These are phyloP conservation scores for Itoplectis maculator DNA, from an alignment of 2,888 invertebrate genomes.

Conservation along the genomic window DNA sequence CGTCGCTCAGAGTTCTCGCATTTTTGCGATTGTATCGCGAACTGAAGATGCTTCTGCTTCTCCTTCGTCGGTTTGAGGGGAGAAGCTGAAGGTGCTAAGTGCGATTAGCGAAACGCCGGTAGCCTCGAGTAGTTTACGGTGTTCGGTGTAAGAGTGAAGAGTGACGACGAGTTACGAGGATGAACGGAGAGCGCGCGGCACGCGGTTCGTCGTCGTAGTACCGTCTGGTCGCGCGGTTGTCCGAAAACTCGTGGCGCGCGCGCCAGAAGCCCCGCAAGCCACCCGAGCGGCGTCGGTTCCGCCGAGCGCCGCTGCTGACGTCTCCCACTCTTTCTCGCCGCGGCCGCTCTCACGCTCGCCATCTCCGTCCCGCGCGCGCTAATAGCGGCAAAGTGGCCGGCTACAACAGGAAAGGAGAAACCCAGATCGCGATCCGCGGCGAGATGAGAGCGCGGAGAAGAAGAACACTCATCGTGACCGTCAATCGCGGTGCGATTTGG, in stretches of 20 bases:
- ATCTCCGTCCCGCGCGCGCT: conserved; percentile 51
- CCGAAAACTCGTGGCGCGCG: conserved; percentile 77
- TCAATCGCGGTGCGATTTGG: conserved; percentile 33
- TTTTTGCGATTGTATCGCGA: no score
- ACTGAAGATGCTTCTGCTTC: no score
- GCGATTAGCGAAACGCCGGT: neutral
- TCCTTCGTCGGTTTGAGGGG: no score
- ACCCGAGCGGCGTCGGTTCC: conserved; percentile 70
- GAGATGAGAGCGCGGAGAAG: neutral
- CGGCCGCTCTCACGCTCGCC: conserved; percentile 23
- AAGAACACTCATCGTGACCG: conserved; percentile 47
- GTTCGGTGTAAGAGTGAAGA: conserved; percentile 1
- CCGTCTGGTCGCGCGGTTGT: conserved; percentile 73
- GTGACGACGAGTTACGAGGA: conserved; percentile 8
- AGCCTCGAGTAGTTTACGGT: neutral
- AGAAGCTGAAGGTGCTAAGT: no score
- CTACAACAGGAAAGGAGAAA: conserved; percentile 31
- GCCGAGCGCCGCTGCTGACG: conserved; percentile 48
- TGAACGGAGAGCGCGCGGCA: conserved; percentile 26
- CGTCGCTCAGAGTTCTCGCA: conserved; percentile 43
- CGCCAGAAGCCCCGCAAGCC: no score
- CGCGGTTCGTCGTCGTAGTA: conserved; percentile 50
- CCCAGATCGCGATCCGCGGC: neutral
- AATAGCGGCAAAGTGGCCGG: conserved; percentile 9
- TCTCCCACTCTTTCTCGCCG: conserved; percentile 50